phyloP scores from a whole-genome alignment of 2,888 invertebrate genomes.

The Operophtera brumata region DNA sequence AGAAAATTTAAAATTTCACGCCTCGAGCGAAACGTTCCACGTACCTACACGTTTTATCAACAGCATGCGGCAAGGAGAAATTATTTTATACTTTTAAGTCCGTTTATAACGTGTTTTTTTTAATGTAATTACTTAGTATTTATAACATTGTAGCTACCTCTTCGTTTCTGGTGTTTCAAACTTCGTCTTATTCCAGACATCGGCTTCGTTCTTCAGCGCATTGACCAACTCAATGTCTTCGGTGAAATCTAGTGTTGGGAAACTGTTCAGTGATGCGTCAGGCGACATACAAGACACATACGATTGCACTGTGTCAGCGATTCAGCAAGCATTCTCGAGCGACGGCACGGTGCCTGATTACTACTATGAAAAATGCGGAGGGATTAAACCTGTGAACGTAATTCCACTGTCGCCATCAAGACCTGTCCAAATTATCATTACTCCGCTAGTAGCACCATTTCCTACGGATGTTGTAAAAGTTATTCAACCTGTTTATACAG shows the following conservation, averaged over 20 bases:
- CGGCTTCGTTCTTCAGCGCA: conserved; percentile 55
- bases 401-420: neutral
- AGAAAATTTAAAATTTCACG: no score
- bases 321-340: conserved; percentile 46
- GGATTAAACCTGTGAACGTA: neutral
- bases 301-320: conserved; percentile 62
- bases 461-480: neutral
- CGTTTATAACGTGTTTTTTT: no score
- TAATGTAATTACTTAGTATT: no score
- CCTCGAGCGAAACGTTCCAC: no score
- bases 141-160: neutral
- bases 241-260: conserved; percentile 56
- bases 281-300: conserved; percentile 61
- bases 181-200: conserved; percentile 51
- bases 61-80: no score
- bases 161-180: neutral
- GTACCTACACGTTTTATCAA: no score
- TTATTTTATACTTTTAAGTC: no score
- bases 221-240: conserved; percentile 52
- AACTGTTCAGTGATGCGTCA: conserved; percentile 59
- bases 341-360: conserved; percentile 29
- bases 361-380: conserved; percentile 37
- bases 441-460: neutral
- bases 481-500: neutral
- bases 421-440: neutral